phyloP scores from a whole-genome alignment of 2,888 invertebrate species.

The Pseudolycoriella hygida region DNA sequence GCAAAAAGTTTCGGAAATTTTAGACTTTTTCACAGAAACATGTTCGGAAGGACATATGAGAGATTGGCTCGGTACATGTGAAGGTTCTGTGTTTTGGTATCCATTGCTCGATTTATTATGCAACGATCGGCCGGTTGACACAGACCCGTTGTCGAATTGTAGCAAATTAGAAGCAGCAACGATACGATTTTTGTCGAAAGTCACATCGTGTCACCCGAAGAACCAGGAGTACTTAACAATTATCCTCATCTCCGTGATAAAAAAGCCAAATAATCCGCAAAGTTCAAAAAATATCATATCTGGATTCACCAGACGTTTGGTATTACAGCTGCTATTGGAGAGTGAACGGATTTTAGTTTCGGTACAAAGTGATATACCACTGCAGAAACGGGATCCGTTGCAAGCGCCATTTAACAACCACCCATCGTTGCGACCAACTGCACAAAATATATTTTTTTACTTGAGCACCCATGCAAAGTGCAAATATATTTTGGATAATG shows the following conservation, averaged over 20 bases:
- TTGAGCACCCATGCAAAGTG: slow-evolving; percentile 62
- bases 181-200: slow-evolving; percentile 64
- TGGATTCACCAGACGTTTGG: slow-evolving; percentile 72
- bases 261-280: slow-evolving; percentile 15
- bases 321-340: slow-evolving; percentile 70
- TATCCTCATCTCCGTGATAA: slow-evolving; percentile 36
- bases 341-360: slow-evolving; percentile 69
- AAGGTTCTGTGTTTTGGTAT: slow-evolving; percentile 74
- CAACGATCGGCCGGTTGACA: slow-evolving; percentile 26
- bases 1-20: slow-evolving; percentile 42
- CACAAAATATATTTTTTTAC: slow-evolving; percentile 51
- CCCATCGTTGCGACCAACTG: slow-evolving; percentile 54
- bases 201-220: slow-evolving; percentile 66
- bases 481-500: slow-evolving; percentile 51
- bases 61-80: slow-evolving; percentile 69
- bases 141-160: slow-evolving; percentile 19
- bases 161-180: slow-evolving; percentile 55
- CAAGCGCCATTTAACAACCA: slow-evolving; percentile 30
- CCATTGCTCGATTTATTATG: slow-evolving; percentile 61
- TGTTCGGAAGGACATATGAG: slow-evolving; percentile 66
- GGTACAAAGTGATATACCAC: slow-evolving; percentile 32
- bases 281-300: slow-evolving; percentile 42
- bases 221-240: slow-evolving; percentile 72
- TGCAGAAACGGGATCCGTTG: slow-evolving; percentile 20
- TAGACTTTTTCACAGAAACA: slow-evolving; percentile 67